Evolutionary conservation across 2,888 invertebrate species (phyloP).

Genomic region (Oscheius myriophilus): DNA sequence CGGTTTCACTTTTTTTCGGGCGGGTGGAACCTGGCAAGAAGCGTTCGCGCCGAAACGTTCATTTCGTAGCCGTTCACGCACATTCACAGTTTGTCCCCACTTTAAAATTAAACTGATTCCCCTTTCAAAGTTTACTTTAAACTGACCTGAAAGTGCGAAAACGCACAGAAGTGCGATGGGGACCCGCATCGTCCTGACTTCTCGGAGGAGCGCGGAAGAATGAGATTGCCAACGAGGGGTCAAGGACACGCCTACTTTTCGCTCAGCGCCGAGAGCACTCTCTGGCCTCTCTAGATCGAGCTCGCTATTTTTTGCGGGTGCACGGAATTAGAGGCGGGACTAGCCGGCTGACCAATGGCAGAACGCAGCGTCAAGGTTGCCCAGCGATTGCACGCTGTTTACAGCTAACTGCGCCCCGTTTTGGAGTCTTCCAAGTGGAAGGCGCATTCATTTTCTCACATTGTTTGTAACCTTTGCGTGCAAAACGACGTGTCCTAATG

Average conservation of each 20-base stretch:
- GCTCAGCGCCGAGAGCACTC: background rate
- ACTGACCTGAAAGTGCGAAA: constrained; percentile 17
- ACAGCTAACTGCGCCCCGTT: background rate
- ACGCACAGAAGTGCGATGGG: constrained; percentile 14
- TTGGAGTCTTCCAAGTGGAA: background rate
- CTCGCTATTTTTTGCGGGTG: background rate
- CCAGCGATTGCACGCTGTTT: background rate
- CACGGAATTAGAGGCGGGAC: background rate
- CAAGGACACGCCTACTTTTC: constrained; percentile 18
- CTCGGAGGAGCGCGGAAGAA: constrained; percentile 9
- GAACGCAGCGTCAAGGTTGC: background rate
- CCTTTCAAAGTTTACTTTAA: background rate
- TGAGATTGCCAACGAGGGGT: constrained; percentile 7
- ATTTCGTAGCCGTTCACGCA: too few species aligned
- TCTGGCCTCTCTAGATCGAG: background rate
- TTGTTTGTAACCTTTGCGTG: background rate
- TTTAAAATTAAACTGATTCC: too few species aligned
- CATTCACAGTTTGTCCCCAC: too few species aligned
- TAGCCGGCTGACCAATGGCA: background rate
- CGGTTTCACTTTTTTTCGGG: too few species aligned
- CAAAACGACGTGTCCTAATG: too few species aligned
- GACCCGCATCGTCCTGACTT: constrained; percentile 12
- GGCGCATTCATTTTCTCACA: background rate
- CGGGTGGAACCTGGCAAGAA: too few species aligned
- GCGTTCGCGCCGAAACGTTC: too few species aligned